Evolutionary conservation across 2,113 vertebrate species (phyloP).

Genomic region (Sinocyclocheilus anshuiensis): DNA sequence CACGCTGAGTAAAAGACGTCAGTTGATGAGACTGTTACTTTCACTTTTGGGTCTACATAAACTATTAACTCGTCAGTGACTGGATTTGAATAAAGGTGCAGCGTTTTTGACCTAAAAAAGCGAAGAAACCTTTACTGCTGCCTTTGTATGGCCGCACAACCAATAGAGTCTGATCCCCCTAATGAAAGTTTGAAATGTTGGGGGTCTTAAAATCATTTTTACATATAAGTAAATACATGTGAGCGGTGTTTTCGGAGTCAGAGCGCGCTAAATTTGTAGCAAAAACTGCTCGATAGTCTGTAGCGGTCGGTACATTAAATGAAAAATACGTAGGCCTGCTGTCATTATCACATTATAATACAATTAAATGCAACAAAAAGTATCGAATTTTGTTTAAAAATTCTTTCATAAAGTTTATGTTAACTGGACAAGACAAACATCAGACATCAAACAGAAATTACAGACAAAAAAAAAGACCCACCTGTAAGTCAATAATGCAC

Average conservation of each 20-base stretch:
- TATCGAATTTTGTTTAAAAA: background rate
- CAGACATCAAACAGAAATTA: too few relatives aligned
- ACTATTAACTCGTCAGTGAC: constrained; percentile 19
- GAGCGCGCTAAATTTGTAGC: background rate
- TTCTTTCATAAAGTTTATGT: background rate
- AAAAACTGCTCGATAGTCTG: background rate
- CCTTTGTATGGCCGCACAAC: background rate
- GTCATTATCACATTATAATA: background rate
- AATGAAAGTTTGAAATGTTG: background rate
- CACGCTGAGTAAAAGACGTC: background rate
- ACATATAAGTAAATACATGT: background rate
- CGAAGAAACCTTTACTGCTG: background rate
- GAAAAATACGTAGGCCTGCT: background rate
- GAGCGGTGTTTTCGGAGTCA: background rate
- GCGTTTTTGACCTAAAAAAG: background rate
- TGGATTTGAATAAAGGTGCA: background rate
- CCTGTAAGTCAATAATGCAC: background rate
- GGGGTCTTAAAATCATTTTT: background rate
- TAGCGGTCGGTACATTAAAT: background rate
- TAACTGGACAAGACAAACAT: background rate
- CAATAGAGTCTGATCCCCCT: background rate
- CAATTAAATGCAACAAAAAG: background rate
- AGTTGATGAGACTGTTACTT: background rate
- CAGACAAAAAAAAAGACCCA: background rate
- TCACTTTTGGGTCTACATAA: background rate